Conservation (phyloP, 2,797 vertebrate genomes). For the Rhinatrema bivittatum region DNA sequence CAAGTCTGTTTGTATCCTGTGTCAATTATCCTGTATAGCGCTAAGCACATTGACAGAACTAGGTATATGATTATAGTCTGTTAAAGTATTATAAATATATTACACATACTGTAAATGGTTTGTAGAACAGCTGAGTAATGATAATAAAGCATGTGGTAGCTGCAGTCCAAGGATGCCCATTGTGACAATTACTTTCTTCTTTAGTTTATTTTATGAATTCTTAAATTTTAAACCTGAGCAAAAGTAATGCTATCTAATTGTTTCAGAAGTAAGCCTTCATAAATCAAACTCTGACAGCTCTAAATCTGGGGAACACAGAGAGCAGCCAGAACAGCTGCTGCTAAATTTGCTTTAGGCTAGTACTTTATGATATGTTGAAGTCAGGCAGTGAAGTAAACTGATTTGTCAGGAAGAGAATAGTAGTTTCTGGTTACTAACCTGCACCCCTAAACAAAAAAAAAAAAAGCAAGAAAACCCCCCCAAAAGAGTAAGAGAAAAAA, state of each 20-base stretch:
- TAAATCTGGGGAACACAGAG: conserved; percentile 19
- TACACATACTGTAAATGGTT: too few species aligned
- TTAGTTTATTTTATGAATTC: not conserved
- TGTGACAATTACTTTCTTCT: not conserved
- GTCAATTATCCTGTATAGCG: too few species aligned
- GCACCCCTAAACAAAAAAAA: too few species aligned
- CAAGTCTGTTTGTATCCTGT: too few species aligned
- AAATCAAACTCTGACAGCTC: conserved; percentile 21
- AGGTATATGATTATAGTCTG: too few species aligned
- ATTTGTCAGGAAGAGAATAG: conserved; percentile 4
- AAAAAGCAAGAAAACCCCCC: too few species aligned
- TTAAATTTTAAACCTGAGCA: conserved; percentile 3
- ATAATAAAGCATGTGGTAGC: not conserved
- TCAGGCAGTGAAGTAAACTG: conserved; percentile 6
- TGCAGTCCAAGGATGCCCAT: not conserved
- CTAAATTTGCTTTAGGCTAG: conserved; percentile 9
- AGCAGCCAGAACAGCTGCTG: conserved; percentile 11
- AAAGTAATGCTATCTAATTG: conserved; percentile 9
- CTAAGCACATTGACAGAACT: too few species aligned
- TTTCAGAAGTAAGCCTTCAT: conserved; percentile 25
- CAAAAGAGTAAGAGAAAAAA: not conserved
- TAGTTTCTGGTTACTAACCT: conserved; percentile 7
- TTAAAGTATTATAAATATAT: too few species aligned
- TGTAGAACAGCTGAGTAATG: too few species aligned
- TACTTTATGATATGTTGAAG: not conserved